Evolutionary conservation across 2,797 vertebrate species (phyloP), one percentile per base, ranked within the genome.

Genomic region (Hoplostethus mediterraneus): DNA sequence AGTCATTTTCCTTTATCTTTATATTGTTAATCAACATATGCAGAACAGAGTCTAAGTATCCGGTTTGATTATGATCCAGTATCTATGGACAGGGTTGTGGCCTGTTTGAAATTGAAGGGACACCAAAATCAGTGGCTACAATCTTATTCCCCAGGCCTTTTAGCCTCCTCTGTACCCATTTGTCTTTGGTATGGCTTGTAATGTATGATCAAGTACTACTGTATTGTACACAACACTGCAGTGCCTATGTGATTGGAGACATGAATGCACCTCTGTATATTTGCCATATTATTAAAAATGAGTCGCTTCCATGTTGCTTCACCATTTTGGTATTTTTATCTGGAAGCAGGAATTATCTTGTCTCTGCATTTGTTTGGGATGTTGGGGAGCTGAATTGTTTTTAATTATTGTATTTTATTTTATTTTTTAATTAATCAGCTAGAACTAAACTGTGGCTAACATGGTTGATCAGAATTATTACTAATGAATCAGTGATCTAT

Each of bases 211-310:
- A 13, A 77, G 77, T 86, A 86, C 70, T 68, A 63, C 36, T 86
- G 74, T 90, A 71, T 81, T 77, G 84, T 87, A 89, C 84, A 87
- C 76, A 87, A 85, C 53, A 88, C 90, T 92, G 86, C 92, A 91
- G 93, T 94, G 93, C 93, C 93, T 93, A 75, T 84, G 75, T 92
- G 90, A 90, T 83, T 83, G 76, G 87, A 88, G 82, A 87, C 42
- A 72, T 85, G 72, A 90, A 89, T 89, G 83, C 79, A 81, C 77
- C 75, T 89, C 82, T 92, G 84, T 90, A 86, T 88, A 81, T 89
- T 85, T 93, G 90, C 87, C 90, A 90, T 90, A 85, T 81, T 69
- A 92, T 90, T 92, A 93, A 93, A 86, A 87, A 81, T 60, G 40
- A 59, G 48, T 83, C 63, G 82, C 78, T 80, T 81, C 81, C 62